A percentile compares a stretch with the other conserved stretches of the same genome.
phyloP scores from a whole-genome alignment of 2,113 vertebrate species.

The Stigmatopora argus region DNA sequence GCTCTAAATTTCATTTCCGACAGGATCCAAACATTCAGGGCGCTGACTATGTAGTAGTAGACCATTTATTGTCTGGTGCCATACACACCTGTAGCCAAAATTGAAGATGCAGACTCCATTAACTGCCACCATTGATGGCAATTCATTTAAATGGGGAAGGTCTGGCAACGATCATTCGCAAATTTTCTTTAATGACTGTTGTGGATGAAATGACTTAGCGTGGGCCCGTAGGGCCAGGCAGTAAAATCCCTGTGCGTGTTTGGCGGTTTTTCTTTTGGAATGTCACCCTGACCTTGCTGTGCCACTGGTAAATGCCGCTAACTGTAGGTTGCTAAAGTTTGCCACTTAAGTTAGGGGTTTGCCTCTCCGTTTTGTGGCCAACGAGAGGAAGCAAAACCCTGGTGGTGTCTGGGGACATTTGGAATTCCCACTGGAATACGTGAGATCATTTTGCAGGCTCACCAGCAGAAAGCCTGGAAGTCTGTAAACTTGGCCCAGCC shows the following conservation, averaged over 20 bases:
- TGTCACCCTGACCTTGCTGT: neutral
- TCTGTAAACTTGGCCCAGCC: conserved; percentile 90
- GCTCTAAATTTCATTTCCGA: conserved; percentile 1
- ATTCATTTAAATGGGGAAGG: too few relatives aligned
- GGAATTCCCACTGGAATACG: neutral
- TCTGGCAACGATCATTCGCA: neutral
- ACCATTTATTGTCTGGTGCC: neutral
- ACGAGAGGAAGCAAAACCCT: neutral
- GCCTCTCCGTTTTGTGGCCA: neutral
- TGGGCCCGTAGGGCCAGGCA: neutral
- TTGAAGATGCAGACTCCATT: neutral
- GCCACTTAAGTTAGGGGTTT: neutral
- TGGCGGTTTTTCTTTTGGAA: conserved; percentile 4
- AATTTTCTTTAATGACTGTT: neutral
- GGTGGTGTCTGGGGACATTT: neutral
- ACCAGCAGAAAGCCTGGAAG: conserved; percentile 96
- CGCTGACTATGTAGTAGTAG: neutral
- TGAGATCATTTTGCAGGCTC: conserved; percentile 26
- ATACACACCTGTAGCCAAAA: neutral
- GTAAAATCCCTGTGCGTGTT: neutral
- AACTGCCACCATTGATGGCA: too few relatives aligned
- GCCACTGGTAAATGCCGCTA: neutral
- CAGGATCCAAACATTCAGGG: conserved; percentile 3
- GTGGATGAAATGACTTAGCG: neutral
- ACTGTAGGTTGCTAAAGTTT: conserved; percentile 9